Evolutionary conservation across 2,797 vertebrate species (phyloP).

Genomic region (Gallinago stenura): DNA sequence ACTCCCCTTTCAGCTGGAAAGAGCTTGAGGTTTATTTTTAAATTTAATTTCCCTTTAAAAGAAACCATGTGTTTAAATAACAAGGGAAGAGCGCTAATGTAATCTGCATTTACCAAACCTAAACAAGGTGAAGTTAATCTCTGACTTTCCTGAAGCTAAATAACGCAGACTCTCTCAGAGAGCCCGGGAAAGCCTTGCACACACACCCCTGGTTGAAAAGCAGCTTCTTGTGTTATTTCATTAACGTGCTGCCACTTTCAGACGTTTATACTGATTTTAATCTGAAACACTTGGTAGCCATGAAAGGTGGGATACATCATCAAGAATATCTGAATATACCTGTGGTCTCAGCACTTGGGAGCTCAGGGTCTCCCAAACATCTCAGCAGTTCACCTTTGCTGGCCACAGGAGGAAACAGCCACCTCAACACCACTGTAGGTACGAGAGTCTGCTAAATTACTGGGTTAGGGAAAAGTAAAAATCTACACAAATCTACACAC

Average conservation of each 20-base stretch:
- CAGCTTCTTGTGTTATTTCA: neutral
- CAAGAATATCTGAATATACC: neutral
- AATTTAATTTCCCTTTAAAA: slow-evolving; percentile 45
- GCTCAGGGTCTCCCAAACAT: neutral
- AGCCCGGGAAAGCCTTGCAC: neutral
- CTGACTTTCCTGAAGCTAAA: neutral
- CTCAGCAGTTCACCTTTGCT: neutral
- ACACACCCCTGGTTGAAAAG: neutral
- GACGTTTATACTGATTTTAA: neutral
- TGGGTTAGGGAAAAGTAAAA: neutral
- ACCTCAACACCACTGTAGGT: fast-evolving
- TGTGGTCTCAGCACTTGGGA: fast-evolving
- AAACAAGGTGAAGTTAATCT: neutral
- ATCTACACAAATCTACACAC: neutral
- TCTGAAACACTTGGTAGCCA: neutral
- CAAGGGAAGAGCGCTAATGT: neutral
- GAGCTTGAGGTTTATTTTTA: slow-evolving; percentile 24
- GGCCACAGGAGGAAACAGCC: neutral
- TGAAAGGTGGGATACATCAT: fast-evolving
- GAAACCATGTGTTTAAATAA: slow-evolving; percentile 28
- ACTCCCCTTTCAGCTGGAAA: neutral
- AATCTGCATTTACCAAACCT: neutral
- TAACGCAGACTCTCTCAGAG: neutral
- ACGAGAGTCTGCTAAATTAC: neutral
- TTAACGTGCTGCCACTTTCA: neutral